Evolutionary conservation across 2,797 vertebrate genomes (phyloP).

Genomic region (Gadopsis bispinosus): DNA sequence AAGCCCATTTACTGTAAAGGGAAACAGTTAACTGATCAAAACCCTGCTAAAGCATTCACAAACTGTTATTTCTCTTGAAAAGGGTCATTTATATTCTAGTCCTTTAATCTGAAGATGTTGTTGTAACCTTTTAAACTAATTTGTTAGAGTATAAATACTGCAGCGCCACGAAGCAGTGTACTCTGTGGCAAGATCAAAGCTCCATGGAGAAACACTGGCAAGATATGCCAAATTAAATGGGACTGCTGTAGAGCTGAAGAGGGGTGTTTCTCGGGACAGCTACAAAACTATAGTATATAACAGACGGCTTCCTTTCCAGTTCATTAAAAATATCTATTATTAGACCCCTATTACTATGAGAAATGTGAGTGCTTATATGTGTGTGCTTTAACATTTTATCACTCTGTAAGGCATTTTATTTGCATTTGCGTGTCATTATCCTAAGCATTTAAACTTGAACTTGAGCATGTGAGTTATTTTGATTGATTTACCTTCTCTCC

Average conservation of each 20-base stretch:
- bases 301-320: background rate
- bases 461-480: constrained; percentile 1
- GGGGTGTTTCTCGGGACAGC: constrained; percentile 7
- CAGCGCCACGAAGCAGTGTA: constrained; percentile 4
- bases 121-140: constrained; percentile 28
- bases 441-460: background rate
- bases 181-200: constrained; percentile 43
- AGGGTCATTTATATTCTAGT: constrained; percentile 2
- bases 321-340: constrained; percentile 9
- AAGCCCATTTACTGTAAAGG: background rate
- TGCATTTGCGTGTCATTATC: background rate
- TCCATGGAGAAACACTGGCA: constrained; percentile 27
- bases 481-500: constrained; percentile 91
- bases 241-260: constrained; percentile 23
- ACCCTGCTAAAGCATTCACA: background rate
- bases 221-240: constrained; percentile 41
- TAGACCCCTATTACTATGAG: background rate
- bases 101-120: constrained; percentile 13
- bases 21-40: background rate
- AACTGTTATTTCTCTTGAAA: constrained; percentile 2
- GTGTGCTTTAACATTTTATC: background rate
- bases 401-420: background rate
- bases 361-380: background rate
- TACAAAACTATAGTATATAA: constrained; percentile 18
- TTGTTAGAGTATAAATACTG: constrained; percentile 23